Base-by-base conservation (phyloP, 2,113 vertebrate genomes). In the Barnardius zonarius region DNA sequence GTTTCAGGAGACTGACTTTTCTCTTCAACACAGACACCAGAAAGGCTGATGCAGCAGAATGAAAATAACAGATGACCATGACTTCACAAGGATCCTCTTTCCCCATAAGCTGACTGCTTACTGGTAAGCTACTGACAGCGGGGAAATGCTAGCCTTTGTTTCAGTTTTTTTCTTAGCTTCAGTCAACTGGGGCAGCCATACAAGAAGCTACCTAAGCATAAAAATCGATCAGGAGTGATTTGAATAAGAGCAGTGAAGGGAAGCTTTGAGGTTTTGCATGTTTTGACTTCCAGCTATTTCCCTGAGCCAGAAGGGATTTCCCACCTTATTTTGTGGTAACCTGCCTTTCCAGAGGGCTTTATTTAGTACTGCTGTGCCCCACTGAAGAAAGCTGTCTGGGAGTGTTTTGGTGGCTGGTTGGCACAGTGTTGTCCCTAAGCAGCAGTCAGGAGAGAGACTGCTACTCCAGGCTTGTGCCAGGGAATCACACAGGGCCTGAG, bases 21-120 rank as follows among this genome's bases (percentile, higher is more conserved):
- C 93, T 85, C 77, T 95, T 83, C 77, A 83, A 90, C 84, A 76
- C 52, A 86, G 83, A 64, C 81, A 81, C 11, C 77, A 90, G 81
- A 86, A 93, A 97, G 83, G 92, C 75, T 97, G 93, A 87, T 3
- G 1, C 6, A n/a, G 90, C 81, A 95, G 80, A 83, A 90, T 37
- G 37, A 82, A 72, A 93, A 87, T 83, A 86, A 87, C 43, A 52
- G 94, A 75, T 59, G 61, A 76, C 57, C 7, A 4, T 83, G 70
- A 43, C 57, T 86, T 92, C 86, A 86, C 51, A 87, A 78, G 48
- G 39, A 48, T n/a, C 69, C n/a, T 97, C 88, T 92, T 70, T 85
- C 64, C 46, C 37, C 41, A n/a, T 74, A 91, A 94, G 52, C 43
- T 84, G 52, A n/a, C 46, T 91, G 52, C 81, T 89, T 89, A 41